Base-by-base conservation (phyloP, 1,140 invertebrate species). In the Macrobrachium rosenbergii region DNA sequence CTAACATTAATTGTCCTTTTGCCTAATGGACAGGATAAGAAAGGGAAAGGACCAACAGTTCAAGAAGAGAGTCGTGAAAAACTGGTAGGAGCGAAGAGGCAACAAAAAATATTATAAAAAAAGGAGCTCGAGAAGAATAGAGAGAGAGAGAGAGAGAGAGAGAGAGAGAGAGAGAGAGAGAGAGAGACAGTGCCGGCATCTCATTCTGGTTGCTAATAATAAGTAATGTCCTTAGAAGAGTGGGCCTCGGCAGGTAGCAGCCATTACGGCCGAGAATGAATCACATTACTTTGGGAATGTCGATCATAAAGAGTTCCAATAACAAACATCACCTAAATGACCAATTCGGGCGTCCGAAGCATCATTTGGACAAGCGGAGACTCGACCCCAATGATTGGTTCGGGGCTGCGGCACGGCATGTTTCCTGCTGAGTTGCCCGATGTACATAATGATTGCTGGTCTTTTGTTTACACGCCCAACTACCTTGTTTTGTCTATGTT, bases 301-400 rank as follows among this genome's bases (percentile, higher is more conserved):
- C 85, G 85, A 87, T 87, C 85, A 87, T 80, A 87, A 81, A 81
- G 85, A 87, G 78, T 87, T 87, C 85, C 85, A 87, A 87, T 87
- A 87, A 87, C 85, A 87, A 87, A 87, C 85, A 87, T 82, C 85
- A 81, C 78, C 69, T 59, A 87, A 87, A 87, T 87, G 85, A 87
- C 85, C 85, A 87, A 87, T 87, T 87, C 63, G 69, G 78, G 77
- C 78, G 81, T 82, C 58, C 63, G 43, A 79, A 87, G 85, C 75
- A 79, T 87, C 85, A 87, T 87, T 87, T 87, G 85, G 85, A 75
- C 63, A 72, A 64, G 62, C 78, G 63, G 63, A 67, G 69, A 81
- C 78, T 87, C 59, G 73, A 75, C 67, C 52, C 72, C 85, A 79
- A 87, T 87, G 85, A 87, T 87, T 87, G 85, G 85, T 87, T 87